Percentiles rank a stretch among this genome's conserved stretches.
These are phyloP conservation scores for Pteropus alecto DNA, from an alignment of 2,113 vertebrate species.

Conservation along the genomic window DNA sequence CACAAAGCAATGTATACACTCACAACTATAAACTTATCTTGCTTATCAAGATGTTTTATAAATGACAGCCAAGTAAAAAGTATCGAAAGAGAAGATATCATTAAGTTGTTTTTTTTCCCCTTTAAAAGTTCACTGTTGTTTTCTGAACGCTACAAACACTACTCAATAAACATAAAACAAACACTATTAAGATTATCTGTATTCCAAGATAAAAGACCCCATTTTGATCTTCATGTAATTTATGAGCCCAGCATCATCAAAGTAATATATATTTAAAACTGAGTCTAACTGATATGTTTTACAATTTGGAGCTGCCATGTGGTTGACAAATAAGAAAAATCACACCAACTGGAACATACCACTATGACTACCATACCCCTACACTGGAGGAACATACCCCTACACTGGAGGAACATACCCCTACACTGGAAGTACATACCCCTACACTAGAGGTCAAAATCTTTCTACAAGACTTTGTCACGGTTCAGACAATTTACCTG, in stretches of 20 bases:
- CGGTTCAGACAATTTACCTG: neutral
- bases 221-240: neutral
- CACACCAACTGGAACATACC: constrained; percentile 31
- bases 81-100: neutral
- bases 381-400: too few species aligned
- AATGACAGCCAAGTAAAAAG: neutral
- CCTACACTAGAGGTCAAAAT: constrained; percentile 17
- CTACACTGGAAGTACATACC: neutral
- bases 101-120: neutral
- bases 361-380: neutral
- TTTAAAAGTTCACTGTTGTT: constrained; percentile 29
- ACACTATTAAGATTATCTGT: neutral
- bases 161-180: constrained; percentile 45
- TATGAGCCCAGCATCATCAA: constrained; percentile 17
- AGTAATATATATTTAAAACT: neutral
- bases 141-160: neutral
- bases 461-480: constrained; percentile 26
- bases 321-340: constrained; percentile 60
- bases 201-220: neutral
- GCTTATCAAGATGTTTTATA: constrained; percentile 30
- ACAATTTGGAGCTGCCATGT: constrained; percentile 42
- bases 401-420: too few species aligned
- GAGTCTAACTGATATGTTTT: neutral
- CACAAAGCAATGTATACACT: neutral
- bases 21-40: neutral